These are phyloP conservation scores for Neotoxoptera formosana DNA, from an alignment of 1,140 invertebrate species.

Conservation along the genomic window DNA sequence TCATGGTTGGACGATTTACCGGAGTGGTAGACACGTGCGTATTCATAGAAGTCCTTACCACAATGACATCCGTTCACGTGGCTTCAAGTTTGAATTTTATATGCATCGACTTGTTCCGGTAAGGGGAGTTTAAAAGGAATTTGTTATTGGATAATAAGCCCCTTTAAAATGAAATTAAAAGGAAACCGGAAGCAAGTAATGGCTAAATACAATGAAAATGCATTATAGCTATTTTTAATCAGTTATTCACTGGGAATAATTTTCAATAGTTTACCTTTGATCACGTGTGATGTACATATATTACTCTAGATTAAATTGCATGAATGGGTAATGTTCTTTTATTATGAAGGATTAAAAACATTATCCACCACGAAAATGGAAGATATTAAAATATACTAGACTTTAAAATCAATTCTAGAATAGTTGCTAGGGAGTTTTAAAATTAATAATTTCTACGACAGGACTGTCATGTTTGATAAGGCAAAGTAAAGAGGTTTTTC, in stretches of 20 bases:
- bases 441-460: constrained; percentile 30
- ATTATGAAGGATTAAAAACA: neutral
- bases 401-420: neutral
- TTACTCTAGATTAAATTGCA: neutral
- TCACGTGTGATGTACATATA: neutral
- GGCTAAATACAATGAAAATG: neutral
- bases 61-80: constrained; percentile 55
- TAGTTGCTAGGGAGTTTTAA: neutral
- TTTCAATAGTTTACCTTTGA: neutral
- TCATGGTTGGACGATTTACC: constrained; percentile 12
- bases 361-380: neutral
- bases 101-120: neutral
- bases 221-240: neutral
- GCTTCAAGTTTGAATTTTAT: constrained; percentile 24
- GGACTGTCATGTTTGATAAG: neutral
- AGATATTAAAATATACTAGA: neutral
- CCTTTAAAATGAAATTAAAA: constrained; percentile 27
- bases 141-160: neutral
- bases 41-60: neutral
- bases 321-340: neutral
- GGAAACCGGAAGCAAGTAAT: constrained; percentile 1
- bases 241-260: neutral
- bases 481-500: neutral
- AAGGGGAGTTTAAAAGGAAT: neutral
- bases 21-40: neutral